A percentile compares a stretch with the other conserved stretches of the same genome.
Conservation (phyloP, 2,888 invertebrate genomes). For the Lepidonotus clava region DNA sequence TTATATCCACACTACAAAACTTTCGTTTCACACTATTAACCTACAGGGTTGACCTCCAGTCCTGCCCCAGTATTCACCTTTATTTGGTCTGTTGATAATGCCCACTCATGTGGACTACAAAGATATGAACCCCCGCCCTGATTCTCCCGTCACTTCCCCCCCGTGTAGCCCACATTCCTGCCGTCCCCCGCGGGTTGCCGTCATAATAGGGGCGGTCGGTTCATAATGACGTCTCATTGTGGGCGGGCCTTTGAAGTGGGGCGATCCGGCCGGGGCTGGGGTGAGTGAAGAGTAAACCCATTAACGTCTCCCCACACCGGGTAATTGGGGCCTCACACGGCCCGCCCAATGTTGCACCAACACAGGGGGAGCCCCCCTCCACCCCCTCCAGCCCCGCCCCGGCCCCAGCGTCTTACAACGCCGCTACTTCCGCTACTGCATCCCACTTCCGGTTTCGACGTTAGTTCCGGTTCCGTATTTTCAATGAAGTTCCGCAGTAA, state of each 20-base stretch:
- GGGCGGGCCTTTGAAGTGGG: background rate
- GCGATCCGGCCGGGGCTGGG: background rate
- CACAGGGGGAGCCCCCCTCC: background rate
- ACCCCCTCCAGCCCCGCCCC: too few species aligned
- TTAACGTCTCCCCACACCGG: background rate
- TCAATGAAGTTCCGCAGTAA: background rate
- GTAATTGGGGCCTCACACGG: background rate
- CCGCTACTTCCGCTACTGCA: too few species aligned
- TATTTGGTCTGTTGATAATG: too few species aligned
- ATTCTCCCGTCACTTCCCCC: too few species aligned
- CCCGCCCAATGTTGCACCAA: background rate
- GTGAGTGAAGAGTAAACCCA: background rate
- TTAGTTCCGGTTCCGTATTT: background rate
- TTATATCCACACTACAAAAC: too few species aligned
- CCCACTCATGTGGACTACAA: too few species aligned
- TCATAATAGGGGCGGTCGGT: background rate
- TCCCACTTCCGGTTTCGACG: background rate
- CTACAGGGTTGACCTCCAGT: too few species aligned
- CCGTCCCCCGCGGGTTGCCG: background rate
- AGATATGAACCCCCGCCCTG: too few species aligned
- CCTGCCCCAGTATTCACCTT: too few species aligned
- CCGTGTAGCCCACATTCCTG: too few species aligned
- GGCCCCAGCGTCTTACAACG: too few species aligned
- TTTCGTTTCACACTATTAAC: too few species aligned
- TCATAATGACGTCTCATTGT: background rate